Evolutionary conservation across 92 coral and sea anemone genomes (phyloP), one percentile per base, ranked within the genome.

Genomic region (Bergia sp.): DNA sequence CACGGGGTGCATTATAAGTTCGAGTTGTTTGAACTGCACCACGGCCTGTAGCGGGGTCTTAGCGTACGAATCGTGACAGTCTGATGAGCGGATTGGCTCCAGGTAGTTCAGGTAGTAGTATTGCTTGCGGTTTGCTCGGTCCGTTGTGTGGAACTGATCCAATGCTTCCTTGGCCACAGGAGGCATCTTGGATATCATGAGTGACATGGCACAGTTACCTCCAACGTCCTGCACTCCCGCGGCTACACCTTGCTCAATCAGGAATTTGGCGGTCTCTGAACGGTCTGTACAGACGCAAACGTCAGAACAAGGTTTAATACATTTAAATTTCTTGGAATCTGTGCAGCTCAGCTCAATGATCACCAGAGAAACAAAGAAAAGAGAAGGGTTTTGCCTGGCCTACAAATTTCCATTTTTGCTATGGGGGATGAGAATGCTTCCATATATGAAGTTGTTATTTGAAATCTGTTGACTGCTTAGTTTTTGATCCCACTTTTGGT

Each of bases 181-280:
- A 40, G 99, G 98, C 99, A 97, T 97, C 83, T 97, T 97, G 65
- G 99, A 92, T 42, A 97, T 96, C 98, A 97, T 97, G 20, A 97
- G 86, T 21, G 99, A 90, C 96, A 97, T 82, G 2, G 93, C 98
- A 78, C 95, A 89, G 86, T 89, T 89, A 43, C 99, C 99, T 2
- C 91, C 86, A 39, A 77, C 85, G 85, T 97, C 99, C 49, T 94
- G 94, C 6, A 94, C 97, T 2, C 98, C 99, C 0, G 98, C 98
- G 10, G 97, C 91, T 0, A 90, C 91, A 6, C 96, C 94, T 77
- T 91, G 90, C 38, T 93, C 95, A 50, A 95, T 92, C 77, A 97
- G 89, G 61, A 86, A 88, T 83, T 97, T 97, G 76, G 99, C 98
- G 38, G 99, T 97, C 80, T 94, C 98, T 79, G 99, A 97, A 61